Evolutionary conservation across 2,113 vertebrate species (phyloP), one percentile per base, ranked within the genome.

Genomic region (Strix aluco): DNA sequence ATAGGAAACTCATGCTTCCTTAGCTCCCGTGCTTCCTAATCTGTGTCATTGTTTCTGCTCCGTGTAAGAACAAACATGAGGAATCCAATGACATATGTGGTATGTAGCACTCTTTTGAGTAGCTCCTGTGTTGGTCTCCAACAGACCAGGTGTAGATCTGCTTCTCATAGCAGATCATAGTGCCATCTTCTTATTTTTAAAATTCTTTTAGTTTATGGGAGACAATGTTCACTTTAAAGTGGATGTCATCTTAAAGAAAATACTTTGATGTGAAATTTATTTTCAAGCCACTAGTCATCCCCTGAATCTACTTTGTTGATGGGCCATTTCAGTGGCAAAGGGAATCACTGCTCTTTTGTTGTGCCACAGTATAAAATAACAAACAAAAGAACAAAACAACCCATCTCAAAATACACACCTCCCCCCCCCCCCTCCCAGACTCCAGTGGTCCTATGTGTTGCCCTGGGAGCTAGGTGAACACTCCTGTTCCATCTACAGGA

Each of bases 1-100:
- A 16, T n/a, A 59, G 74, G 92, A 92, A 86, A 69, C 19, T 22
- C 9, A 5, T 4, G 1, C 52, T 91, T 92, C 72, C 46, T 58
- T 81, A 71, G 51, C 9, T 54, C 52, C 0, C 0, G 6, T 70
- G 40, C 61, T 88, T 20, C 38, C 54, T 62, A 49, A 27, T 54
- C 25, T 1, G 1, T 51, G 25, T 40, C 5, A 10, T 23, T 86
- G 26, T 82, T 92, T 82, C 52, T 73, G 10, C 30, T 77, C 44
- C 0, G 0, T 63, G 22, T 72, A 81, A 62, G 71, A 90, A n/a
- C 18, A 77, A 63, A 38, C 2, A 4, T 22, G 15, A 73, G 46
- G 19, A 87, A 57, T 77, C 34, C 49, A 88, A 32, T 36, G 12
- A 20, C 34, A 69, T 25, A 46, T 30, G 30, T 69, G 42, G 18